Evolutionary conservation across 2,113 vertebrate species (phyloP).

Genomic region (Cnemophilus loriae): DNA sequence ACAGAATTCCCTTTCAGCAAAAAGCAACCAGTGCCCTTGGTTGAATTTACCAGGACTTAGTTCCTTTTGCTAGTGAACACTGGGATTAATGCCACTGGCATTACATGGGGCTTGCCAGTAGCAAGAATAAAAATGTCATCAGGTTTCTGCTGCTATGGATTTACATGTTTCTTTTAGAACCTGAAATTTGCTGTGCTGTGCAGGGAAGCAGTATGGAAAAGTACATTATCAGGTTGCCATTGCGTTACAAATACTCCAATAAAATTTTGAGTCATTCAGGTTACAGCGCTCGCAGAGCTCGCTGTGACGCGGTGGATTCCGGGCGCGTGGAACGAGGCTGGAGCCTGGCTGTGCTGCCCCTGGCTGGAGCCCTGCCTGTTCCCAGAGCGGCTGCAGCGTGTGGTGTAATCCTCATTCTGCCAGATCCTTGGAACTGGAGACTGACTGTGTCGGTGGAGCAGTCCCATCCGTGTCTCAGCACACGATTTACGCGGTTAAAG

Average conservation of each 20-base stretch:
- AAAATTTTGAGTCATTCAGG: not conserved
- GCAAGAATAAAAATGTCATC: not conserved
- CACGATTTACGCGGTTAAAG: not conserved
- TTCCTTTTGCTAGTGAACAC: not conserved
- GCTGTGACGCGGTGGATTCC: not conserved
- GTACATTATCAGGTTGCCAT: rapidly evolving
- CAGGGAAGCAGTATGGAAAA: not conserved
- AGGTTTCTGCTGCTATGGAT: not conserved
- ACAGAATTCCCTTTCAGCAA: not conserved
- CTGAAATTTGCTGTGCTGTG: not conserved
- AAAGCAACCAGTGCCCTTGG: not conserved
- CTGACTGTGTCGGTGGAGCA: not conserved
- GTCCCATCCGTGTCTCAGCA: not conserved
- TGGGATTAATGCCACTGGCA: not conserved
- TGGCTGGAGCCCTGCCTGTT: not conserved
- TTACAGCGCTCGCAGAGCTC: not conserved
- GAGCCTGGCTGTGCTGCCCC: not conserved
- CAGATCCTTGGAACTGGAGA: not conserved
- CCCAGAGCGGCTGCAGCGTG: rapidly evolving
- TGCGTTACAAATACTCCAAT: not conserved
- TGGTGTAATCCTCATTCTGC: rapidly evolving
- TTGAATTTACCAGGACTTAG: not conserved
- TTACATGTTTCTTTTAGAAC: not conserved
- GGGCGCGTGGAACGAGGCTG: rapidly evolving
- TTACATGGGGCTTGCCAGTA: not conserved